Conservation (phyloP, 2,113 vertebrate genomes). For the Boleophthalmus pectinirostris region DNA sequence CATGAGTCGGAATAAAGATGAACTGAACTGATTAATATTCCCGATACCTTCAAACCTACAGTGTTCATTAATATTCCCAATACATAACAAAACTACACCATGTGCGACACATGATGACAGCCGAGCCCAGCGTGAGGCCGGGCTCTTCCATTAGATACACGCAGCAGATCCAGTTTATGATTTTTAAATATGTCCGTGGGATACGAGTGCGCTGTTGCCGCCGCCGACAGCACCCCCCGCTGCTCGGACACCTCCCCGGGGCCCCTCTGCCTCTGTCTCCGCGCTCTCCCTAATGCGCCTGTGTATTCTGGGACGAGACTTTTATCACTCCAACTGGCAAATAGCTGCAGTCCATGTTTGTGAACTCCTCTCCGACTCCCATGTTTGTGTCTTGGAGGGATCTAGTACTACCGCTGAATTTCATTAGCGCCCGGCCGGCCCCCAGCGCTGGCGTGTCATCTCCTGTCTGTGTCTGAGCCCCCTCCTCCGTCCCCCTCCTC, state of each 20-base stretch:
- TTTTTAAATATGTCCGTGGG: conserved; percentile 38
- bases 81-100: not conserved
- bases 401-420: conserved; percentile 56
- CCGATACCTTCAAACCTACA: not conserved
- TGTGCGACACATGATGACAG: not conserved
- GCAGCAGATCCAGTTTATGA: conserved; percentile 32
- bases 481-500: conserved; percentile 10
- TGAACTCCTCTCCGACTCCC: conserved; percentile 58
- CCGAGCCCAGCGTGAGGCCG: conserved; percentile 5
- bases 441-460: conserved; percentile 69
- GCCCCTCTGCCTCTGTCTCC: conserved; percentile 27
- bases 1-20: no score
- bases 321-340: conserved; percentile 66
- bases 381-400: conserved; percentile 71
- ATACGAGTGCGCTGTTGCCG: conserved; percentile 16
- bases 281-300: conserved; percentile 34
- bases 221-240: conserved; percentile 26
- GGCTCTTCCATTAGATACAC: conserved; percentile 21
- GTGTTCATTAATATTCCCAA: not conserved
- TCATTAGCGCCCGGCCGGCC: conserved; percentile 62
- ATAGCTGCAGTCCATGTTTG: conserved; percentile 69
- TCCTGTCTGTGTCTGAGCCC: conserved; percentile 69
- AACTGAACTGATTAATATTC: no score
- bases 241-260: conserved; percentile 32
- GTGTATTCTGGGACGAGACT: conserved; percentile 53